Evolutionary conservation across 1,140 invertebrate genomes (phyloP).

Genomic region (Kradibia gibbosae): DNA sequence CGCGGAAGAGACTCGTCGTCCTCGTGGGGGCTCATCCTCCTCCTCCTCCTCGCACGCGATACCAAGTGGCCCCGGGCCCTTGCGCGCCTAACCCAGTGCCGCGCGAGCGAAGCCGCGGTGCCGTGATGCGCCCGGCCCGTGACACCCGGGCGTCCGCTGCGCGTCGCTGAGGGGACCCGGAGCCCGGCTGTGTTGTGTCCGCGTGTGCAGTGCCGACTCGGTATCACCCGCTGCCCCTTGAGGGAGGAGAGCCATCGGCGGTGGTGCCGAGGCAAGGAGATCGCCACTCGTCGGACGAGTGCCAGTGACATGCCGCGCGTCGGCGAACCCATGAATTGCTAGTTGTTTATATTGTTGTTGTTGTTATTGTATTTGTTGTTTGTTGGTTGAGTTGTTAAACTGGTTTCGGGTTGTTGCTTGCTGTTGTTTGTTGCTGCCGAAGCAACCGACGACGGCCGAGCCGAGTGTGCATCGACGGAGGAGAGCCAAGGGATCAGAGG

Average conservation of each 20-base stretch:
- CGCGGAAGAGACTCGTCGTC: too few species aligned
- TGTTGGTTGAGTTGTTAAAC: too few species aligned
- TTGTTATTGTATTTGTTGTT: background rate
- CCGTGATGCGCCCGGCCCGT: background rate
- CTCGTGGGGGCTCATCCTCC: background rate
- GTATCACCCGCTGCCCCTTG: background rate
- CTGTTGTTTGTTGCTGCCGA: too few species aligned
- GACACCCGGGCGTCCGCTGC: background rate
- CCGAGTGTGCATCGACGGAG: background rate
- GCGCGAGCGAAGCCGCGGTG: background rate
- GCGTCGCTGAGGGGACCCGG: background rate
- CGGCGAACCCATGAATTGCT: constrained; percentile 20
- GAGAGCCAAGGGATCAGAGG: background rate
- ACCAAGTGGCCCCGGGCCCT: background rate
- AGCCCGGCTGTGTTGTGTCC: constrained; percentile 13
- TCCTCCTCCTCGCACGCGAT: background rate
- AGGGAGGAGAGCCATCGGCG: background rate
- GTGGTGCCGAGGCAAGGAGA: background rate
- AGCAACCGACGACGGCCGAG: too few species aligned
- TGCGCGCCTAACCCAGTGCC: background rate
- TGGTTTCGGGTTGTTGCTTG: too few species aligned
- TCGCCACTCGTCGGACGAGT: background rate
- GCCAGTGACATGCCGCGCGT: constrained; percentile 38
- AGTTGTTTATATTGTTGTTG: constrained; percentile 6
- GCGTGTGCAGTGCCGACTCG: constrained; percentile 36